These are phyloP conservation scores for Frankliniella intonsa DNA, from an alignment of 2,888 invertebrate species.

Conservation along the genomic window DNA sequence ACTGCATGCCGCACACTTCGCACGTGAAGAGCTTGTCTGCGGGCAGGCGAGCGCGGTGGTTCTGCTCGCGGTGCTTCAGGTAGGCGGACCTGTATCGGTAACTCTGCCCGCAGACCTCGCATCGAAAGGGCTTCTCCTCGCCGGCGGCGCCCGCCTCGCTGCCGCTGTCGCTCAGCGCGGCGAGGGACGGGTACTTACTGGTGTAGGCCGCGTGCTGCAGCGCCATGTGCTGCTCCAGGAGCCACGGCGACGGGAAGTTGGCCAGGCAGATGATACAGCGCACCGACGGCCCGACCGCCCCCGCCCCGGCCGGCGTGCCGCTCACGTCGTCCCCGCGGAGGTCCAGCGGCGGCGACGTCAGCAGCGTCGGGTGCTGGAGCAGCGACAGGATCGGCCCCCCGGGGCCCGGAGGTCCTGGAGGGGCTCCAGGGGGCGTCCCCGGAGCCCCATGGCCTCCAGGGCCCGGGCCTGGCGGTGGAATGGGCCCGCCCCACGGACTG, in stretches of 20 bases:
- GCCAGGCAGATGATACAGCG: constrained; percentile 80
- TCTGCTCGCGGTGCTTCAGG: constrained; percentile 80
- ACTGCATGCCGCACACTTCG: constrained; percentile 89
- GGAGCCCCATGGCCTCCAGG: constrained; percentile 35
- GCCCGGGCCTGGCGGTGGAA: constrained; percentile 32
- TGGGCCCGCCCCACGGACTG: constrained; percentile 15
- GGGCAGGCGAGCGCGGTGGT: constrained; percentile 78
- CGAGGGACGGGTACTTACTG: constrained; percentile 33
- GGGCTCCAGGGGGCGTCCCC: constrained; percentile 10
- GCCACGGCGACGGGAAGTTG: constrained; percentile 81
- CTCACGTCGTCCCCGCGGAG: constrained; percentile 42
- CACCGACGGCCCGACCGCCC: constrained; percentile 37
- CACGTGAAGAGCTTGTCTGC: constrained; percentile 87
- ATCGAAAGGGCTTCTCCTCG: constrained; percentile 84
- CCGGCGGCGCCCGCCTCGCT: constrained; percentile 37
- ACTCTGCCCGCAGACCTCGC: constrained; percentile 86
- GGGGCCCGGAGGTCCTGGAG: constrained; percentile 30
- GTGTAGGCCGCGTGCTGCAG: constrained; percentile 68
- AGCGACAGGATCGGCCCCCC: constrained; percentile 41
- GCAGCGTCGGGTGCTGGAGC: constrained; percentile 53
- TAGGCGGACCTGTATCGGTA: constrained; percentile 83
- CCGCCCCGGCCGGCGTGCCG: constrained; percentile 31
- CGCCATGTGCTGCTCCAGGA: constrained; percentile 78
- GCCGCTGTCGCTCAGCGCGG: constrained; percentile 30
- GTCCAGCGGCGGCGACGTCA: constrained; percentile 45